Evolutionary conservation across 1,140 invertebrate genomes (phyloP).

Genomic region (Heliconius eleuchia): DNA sequence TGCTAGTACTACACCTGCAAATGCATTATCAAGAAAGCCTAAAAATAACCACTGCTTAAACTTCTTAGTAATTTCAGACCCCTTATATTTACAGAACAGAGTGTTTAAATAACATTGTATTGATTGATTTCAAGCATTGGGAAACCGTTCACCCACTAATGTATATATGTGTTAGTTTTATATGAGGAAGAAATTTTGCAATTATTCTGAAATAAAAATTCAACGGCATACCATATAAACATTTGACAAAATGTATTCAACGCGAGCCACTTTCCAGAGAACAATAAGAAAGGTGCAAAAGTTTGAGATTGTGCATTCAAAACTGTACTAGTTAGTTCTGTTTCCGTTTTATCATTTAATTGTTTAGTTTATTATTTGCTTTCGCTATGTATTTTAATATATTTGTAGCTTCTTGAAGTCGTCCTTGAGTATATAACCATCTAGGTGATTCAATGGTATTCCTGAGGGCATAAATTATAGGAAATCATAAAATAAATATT

Average conservation of each 20-base stretch:
- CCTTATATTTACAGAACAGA: no score
- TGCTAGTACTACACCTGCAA: conserved; percentile 4
- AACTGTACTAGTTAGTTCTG: conserved; percentile 53
- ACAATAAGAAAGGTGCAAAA: conserved; percentile 80
- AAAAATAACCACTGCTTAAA: no score
- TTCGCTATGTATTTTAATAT: conserved; percentile 84
- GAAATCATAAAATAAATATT: neutral
- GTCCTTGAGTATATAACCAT: conserved; percentile 85
- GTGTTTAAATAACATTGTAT: no score
- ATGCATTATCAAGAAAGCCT: no score
- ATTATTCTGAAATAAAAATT: neutral
- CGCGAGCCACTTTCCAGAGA: conserved; percentile 81
- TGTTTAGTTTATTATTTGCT: conserved; percentile 81
- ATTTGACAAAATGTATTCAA: conserved; percentile 77
- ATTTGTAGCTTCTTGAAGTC: conserved; percentile 81
- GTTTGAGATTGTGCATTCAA: conserved; percentile 63
- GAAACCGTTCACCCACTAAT: no score
- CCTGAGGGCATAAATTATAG: conserved; percentile 51
- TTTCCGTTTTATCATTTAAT: conserved; percentile 69
- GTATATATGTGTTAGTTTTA: no score
- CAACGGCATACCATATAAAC: conserved; percentile 72
- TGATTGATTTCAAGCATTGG: no score
- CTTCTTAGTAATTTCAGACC: no score
- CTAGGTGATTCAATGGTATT: conserved; percentile 84
- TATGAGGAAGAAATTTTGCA: no score